Percentiles rank a stretch among this genome's conserved stretches.
These are phyloP conservation scores for Epinephelus fuscoguttatus DNA, from an alignment of 2,113 vertebrate genomes.

Conservation along the genomic window DNA sequence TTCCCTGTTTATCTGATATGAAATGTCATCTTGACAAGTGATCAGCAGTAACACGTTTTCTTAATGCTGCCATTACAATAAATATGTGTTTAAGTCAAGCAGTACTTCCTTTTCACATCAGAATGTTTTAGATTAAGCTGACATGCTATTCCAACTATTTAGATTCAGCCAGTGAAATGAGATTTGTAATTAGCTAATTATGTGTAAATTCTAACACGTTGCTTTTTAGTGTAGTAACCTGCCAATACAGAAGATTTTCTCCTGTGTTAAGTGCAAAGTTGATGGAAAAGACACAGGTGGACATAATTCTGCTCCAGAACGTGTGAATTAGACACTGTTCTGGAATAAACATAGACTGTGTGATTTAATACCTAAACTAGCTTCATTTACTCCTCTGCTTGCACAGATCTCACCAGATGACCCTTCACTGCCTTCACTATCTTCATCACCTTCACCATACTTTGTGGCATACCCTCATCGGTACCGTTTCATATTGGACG, in stretches of 20 bases:
- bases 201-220: not conserved
- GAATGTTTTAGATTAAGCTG: not conserved
- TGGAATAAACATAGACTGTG: too few species aligned
- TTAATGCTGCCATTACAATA: not conserved
- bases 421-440: not conserved
- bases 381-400: not conserved
- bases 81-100: not conserved
- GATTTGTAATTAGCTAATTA: not conserved
- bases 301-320: too few species aligned
- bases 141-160: not conserved
- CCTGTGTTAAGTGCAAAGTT: too few species aligned
- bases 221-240: not conserved
- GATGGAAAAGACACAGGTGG: too few species aligned
- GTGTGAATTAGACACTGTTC: too few species aligned
- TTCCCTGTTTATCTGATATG: not conserved
- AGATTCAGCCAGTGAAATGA: not conserved
- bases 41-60: not conserved
- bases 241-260: not conserved
- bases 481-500: constrained; percentile 49
- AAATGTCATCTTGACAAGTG: not conserved
- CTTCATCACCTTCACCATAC: not conserved
- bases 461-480: constrained; percentile 52
- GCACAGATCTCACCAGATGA: not conserved
- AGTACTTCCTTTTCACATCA: too few species aligned
- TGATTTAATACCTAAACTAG: too few species aligned